Evolutionary conservation across 2,888 invertebrate species (phyloP), one percentile per base, ranked within the genome.

Genomic region (Desoria tigrina): DNA sequence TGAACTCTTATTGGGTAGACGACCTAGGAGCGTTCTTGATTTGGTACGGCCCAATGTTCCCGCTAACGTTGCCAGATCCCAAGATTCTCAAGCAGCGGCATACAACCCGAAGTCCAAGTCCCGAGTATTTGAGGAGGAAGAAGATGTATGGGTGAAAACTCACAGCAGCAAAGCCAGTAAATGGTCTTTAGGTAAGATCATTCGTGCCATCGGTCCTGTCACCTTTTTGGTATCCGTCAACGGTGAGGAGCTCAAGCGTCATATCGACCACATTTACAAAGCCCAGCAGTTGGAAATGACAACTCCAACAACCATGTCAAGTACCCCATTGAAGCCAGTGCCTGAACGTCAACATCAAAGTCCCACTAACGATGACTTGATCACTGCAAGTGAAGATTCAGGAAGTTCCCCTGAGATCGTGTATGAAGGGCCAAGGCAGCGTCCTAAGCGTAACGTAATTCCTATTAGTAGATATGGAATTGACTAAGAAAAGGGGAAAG

Each of bases 101-200:
- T 63, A 14, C 18, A 58, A 63, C 37, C 2, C 32, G 2, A 1
- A 27, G 11, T 23, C 14, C 2, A 58, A 58, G 23, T 1, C 18
- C 18, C 45, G 63, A 11, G 21, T 26, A 7, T 57, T 63, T 7
- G 6, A 4, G 3, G 18, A 18, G 3, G 42, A 49, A 3, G 28
- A 63, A 28, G 1, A 1, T 3, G 63, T 63, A 1, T 63, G 57
- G 63, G 63, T 63, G 1, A 32, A 63, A 49, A 58, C 63, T 16
- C 26, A 42, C 23, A 16, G 11, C 2, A 42, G 6, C 7, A 26
- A 21, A 14, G 37, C 39, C 16, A 16, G 11, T n/a, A 53, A 21
- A 16, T 65, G 42, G 61, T 21, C 45, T 7, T n/a, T 27, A 3
- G 59, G 59, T 4, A 28, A 11, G 11, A 28, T 59, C 28, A 21